Conservation (phyloP, 2,888 invertebrate genomes). For the Hirtodrosophila alboralis region DNA sequence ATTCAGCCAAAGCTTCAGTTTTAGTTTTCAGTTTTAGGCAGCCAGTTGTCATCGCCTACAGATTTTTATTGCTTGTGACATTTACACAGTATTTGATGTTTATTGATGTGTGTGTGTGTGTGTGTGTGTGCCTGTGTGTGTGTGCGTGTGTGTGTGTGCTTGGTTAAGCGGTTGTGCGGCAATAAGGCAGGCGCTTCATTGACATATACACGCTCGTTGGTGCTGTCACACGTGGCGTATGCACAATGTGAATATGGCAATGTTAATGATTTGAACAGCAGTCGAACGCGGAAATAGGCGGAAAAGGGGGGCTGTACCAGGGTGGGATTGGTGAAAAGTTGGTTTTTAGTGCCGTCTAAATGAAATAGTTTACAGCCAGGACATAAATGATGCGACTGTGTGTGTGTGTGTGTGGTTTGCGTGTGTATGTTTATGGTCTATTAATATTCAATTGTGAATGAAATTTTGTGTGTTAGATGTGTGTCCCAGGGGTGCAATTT, state of each 20-base stretch:
- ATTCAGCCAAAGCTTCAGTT: conserved; percentile 43
- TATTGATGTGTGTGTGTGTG: conserved; percentile 40
- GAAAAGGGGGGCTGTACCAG: not conserved
- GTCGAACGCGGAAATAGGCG: conserved; percentile 9
- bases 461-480: conserved; percentile 37
- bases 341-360: conserved; percentile 49
- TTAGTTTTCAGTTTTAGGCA: conserved; percentile 25
- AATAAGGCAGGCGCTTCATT: conserved; percentile 49
- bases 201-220: conserved; percentile 46
- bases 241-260: conserved; percentile 49
- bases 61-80: conserved; percentile 72
- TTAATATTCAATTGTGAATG: conserved; percentile 63
- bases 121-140: conserved; percentile 8
- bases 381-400: conserved; percentile 50
- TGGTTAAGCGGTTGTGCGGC: conserved; percentile 63
- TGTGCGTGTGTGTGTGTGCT: conserved; percentile 8
- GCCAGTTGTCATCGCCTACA: conserved; percentile 52
- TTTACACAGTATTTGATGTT: conserved; percentile 70
- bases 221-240: conserved; percentile 58
- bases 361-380: conserved; percentile 52
- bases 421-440: conserved; percentile 55
- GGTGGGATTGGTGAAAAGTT: conserved; percentile 13
- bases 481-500: conserved; percentile 43
- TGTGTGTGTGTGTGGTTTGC: not conserved
- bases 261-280: conserved; percentile 58